These are phyloP conservation scores for Sitta carolinensis DNA, from an alignment of 2,797 vertebrate species.

Conservation along the genomic window DNA sequence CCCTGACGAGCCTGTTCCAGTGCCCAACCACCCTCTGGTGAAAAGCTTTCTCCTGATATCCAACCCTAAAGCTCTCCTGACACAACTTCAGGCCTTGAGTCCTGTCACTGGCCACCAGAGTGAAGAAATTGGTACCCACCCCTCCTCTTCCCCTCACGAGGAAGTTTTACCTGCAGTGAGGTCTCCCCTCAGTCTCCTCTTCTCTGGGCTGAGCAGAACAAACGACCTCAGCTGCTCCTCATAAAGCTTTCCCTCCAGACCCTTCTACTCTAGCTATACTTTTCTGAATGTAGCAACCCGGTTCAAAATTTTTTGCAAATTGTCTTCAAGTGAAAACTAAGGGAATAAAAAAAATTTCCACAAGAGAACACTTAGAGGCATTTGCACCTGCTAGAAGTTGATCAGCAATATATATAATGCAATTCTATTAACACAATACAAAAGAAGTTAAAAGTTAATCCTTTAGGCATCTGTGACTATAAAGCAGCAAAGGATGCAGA, in stretches of 20 bases:
- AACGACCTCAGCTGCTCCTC: background rate
- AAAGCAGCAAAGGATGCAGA: background rate
- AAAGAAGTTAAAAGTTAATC: background rate
- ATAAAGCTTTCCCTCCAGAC: background rate
- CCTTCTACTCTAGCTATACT: background rate
- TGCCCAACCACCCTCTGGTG: background rate
- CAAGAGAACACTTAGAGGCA: background rate
- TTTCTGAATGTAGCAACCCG: background rate
- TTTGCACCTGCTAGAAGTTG: background rate
- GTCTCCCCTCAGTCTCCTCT: background rate
- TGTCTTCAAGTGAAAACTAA: background rate
- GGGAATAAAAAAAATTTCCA: background rate
- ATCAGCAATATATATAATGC: background rate
- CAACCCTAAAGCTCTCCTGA: background rate
- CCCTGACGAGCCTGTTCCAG: background rate
- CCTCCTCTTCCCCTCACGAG: fast-evolving
- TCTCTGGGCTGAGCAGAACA: background rate
- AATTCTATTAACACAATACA: background rate
- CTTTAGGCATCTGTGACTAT: background rate
- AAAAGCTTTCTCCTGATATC: background rate
- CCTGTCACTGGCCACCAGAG: background rate
- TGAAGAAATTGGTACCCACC: background rate
- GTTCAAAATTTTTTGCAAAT: background rate
- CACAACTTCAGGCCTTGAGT: fast-evolving
- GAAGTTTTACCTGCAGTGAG: background rate